Evolutionary conservation across 2,888 invertebrate genomes (phyloP).

Genomic region (Bimastos eiseni): DNA sequence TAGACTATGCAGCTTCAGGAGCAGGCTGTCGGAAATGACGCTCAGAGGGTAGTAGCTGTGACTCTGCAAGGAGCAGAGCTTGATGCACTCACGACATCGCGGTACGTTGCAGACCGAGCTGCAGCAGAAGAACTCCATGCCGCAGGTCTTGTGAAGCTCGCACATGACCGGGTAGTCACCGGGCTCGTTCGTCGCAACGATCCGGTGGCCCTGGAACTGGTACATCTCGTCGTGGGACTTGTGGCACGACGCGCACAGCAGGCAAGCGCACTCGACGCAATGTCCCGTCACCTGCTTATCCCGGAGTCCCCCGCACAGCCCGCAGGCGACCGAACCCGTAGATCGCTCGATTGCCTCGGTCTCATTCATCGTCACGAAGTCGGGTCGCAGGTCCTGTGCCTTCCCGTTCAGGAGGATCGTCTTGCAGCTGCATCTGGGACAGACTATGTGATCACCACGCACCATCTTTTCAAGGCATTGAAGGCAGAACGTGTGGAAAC

Average conservation of each 20-base stretch:
- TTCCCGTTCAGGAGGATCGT: constrained; percentile 63
- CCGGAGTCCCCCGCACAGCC: not conserved
- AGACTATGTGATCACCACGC: constrained; percentile 74
- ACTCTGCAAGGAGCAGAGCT: constrained; percentile 69
- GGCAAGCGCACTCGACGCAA: constrained; percentile 94
- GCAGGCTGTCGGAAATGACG: constrained; percentile 43
- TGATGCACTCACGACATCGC: constrained; percentile 92
- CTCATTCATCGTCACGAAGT: constrained; percentile 68
- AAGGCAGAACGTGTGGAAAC: constrained; percentile 79
- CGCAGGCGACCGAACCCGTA: constrained; percentile 39
- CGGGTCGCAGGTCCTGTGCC: constrained; percentile 72
- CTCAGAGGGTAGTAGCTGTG: constrained; percentile 56
- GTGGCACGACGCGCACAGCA: constrained; percentile 93
- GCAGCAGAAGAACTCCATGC: constrained; percentile 89
- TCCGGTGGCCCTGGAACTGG: constrained; percentile 92
- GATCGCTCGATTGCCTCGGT: constrained; percentile 74
- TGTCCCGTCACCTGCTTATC: constrained; percentile 86
- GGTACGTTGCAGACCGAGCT: constrained; percentile 80
- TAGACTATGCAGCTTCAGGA: not conserved
- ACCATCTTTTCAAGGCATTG: constrained; percentile 74
- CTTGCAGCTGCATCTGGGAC: constrained; percentile 70
- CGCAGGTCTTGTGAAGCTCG: constrained; percentile 84
- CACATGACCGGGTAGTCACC: constrained; percentile 70
- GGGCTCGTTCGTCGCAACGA: constrained; percentile 69
- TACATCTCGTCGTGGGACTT: constrained; percentile 99